Percentiles rank a stretch among this genome's conserved stretches.
phyloP scores from a whole-genome alignment of 2,113 vertebrate species.

The Burhinus oedicnemus region DNA sequence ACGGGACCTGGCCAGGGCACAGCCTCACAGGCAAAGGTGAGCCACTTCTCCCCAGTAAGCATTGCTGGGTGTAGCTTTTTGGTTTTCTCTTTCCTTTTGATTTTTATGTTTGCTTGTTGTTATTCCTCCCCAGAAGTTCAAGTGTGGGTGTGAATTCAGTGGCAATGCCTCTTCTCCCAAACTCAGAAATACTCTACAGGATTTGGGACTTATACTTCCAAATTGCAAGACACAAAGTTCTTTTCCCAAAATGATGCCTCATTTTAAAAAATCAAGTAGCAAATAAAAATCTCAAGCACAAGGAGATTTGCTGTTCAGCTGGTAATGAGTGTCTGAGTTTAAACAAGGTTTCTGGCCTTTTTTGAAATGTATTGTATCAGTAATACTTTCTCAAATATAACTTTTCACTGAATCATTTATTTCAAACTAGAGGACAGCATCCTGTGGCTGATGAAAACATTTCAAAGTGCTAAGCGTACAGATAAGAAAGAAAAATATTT shows the following conservation, averaged over 20 bases:
- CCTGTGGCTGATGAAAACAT: conserved; percentile 1
- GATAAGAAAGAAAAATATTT: conserved; percentile 56
- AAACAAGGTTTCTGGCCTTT: not conserved
- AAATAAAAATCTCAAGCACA: not conserved
- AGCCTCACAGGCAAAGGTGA: not conserved
- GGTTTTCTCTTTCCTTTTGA: not conserved
- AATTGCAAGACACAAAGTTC: not conserved
- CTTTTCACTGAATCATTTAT: not conserved
- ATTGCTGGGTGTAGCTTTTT: not conserved
- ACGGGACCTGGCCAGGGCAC: not conserved
- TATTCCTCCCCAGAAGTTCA: not conserved
- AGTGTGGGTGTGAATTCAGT: not conserved
- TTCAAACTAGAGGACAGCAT: not conserved
- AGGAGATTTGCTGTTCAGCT: not conserved
- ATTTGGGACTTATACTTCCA: not conserved
- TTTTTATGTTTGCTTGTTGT: not conserved
- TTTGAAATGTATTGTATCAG: not conserved
- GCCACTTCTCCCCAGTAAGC: not conserved
- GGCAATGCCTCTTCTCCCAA: not conserved
- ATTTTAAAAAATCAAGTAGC: not conserved
- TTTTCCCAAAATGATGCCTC: not conserved
- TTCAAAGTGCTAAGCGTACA: conserved; percentile 11
- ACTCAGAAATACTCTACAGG: not conserved
- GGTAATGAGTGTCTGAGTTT: not conserved
- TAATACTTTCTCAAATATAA: not conserved